phyloP scores from a whole-genome alignment of 2,888 invertebrate genomes.

The Cryptocheilus praepositus region DNA sequence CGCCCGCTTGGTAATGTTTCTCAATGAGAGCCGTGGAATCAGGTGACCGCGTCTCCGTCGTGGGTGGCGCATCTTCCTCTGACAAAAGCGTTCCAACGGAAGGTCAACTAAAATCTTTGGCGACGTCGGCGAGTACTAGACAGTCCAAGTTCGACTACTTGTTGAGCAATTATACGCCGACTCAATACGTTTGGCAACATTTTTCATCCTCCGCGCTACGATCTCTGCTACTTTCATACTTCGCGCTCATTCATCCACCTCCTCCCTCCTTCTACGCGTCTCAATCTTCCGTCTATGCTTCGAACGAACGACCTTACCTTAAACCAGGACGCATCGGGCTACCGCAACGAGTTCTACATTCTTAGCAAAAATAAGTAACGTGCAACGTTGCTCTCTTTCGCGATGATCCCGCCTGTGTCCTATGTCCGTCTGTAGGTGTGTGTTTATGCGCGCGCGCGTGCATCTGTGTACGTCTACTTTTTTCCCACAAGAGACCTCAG shows the following conservation, averaged over 20 bases:
- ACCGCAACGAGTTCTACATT: constrained; percentile 43
- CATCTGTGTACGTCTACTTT: background rate
- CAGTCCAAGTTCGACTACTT: too few species aligned
- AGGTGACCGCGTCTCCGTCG: too few species aligned
- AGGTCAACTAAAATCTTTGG: too few species aligned
- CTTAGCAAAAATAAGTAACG: constrained; percentile 70
- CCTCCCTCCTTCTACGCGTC: background rate
- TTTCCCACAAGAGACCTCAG: too few species aligned
- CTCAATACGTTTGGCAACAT: too few species aligned
- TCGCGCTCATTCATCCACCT: background rate
- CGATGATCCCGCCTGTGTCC: constrained; percentile 48
- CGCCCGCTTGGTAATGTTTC: too few species aligned
- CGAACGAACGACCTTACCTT: constrained; percentile 32
- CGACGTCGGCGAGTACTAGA: too few species aligned
- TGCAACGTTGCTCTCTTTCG: constrained; percentile 47
- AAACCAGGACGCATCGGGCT: constrained; percentile 16
- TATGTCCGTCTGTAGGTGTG: constrained; percentile 10
- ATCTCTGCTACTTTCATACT: background rate
- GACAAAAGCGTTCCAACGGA: too few species aligned
- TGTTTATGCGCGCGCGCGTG: too few species aligned
- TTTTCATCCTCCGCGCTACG: background rate
- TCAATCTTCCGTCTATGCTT: background rate
- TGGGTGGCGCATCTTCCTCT: too few species aligned
- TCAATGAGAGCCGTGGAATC: too few species aligned
- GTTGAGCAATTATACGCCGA: too few species aligned